These are phyloP conservation scores for Coelogynopora nodosa DNA, from an alignment of 2,888 invertebrate genomes.

Conservation along the genomic window DNA sequence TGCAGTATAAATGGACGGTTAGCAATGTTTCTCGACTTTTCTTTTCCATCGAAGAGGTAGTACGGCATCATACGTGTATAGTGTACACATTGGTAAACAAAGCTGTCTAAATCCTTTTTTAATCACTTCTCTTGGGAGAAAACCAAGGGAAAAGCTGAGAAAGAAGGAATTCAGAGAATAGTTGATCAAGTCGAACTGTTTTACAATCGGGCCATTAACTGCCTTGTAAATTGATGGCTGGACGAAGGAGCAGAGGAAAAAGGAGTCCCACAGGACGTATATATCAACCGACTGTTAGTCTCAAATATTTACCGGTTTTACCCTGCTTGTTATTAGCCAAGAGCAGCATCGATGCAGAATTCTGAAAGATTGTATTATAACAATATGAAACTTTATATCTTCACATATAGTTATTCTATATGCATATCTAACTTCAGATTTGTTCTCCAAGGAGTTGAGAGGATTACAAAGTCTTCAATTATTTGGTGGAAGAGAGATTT, in stretches of 20 bases:
- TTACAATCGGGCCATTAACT: background rate
- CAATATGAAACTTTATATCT: background rate
- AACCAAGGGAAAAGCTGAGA: background rate
- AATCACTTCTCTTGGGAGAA: background rate
- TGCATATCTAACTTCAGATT: background rate
- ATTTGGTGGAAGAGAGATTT: background rate
- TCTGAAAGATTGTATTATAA: background rate
- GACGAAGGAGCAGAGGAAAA: background rate
- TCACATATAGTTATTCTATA: background rate
- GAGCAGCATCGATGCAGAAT: no score
- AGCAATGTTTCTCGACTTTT: no score
- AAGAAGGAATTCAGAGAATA: background rate
- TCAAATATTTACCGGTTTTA: background rate
- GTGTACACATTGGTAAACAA: background rate
- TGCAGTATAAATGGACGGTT: no score
- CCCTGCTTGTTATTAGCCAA: no score
- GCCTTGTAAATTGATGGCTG: background rate
- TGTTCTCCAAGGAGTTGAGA: background rate
- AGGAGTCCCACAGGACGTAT: background rate
- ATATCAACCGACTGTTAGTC: background rate
- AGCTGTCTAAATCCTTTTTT: conserved; percentile 5
- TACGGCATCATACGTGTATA: no score
- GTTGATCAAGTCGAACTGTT: background rate
- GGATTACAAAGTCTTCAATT: background rate
- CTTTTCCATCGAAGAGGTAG: no score